Conservation (phyloP, 2,113 vertebrate species). For the Piprites chloris region DNA sequence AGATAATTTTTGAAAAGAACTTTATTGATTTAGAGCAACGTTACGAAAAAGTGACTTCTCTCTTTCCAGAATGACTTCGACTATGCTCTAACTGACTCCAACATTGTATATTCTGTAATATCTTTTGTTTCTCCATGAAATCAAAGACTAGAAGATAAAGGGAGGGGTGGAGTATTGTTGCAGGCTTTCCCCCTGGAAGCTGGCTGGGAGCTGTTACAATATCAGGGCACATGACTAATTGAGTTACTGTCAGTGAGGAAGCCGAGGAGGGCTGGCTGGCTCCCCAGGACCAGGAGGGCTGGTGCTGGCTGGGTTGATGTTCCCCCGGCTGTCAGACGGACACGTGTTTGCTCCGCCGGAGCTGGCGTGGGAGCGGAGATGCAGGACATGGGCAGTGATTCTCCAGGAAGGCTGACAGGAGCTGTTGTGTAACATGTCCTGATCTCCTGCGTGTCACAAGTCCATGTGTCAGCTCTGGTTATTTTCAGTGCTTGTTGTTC, state of each 20-base stretch:
- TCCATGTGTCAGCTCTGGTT: background rate
- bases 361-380: background rate
- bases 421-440: background rate
- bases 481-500: background rate
- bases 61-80: background rate
- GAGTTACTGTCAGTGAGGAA: background rate
- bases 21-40: background rate
- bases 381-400: background rate
- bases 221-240: background rate
- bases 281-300: background rate
- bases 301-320: background rate
- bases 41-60: background rate
- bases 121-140: background rate
- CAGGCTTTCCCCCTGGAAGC: background rate
- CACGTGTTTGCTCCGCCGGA: background rate
- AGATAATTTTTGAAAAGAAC: background rate
- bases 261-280: background rate
- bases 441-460: background rate
- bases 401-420: background rate
- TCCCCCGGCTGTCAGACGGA: background rate
- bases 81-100: background rate
- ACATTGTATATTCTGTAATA: background rate
- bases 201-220: background rate
- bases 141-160: background rate
- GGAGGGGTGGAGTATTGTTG: fast-evolving